Conservation (phyloP, 2,888 invertebrate genomes). For the Tetranychus piercei region DNA sequence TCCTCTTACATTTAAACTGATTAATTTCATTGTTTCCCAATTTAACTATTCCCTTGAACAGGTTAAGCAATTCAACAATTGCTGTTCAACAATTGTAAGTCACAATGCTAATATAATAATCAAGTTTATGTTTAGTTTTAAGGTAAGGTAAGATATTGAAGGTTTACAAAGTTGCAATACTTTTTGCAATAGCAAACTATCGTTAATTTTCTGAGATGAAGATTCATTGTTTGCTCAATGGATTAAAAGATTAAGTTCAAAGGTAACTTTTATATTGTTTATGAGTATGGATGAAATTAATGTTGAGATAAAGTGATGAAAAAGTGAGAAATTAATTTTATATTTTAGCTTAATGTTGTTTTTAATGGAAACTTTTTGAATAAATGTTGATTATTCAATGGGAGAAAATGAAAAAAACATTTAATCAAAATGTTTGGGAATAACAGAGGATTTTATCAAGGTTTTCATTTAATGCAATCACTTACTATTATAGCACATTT, state of each 20-base stretch:
- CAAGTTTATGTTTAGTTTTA: no score
- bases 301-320: background rate
- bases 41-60: no score
- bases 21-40: no score
- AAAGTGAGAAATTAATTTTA: background rate
- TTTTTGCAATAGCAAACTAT: no score
- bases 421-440: background rate
- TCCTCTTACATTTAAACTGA: no score
- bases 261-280: background rate
- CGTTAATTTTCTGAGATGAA: background rate
- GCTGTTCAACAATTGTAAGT: no score
- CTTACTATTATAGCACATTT: no score
- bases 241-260: background rate
- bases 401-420: background rate
- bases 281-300: background rate
- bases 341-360: background rate
- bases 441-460: background rate
- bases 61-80: no score
- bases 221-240: background rate
- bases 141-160: no score
- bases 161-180: no score
- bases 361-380: background rate
- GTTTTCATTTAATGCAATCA: background rate
- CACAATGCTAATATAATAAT: no score
- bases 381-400: background rate